Evolutionary conservation across 2,888 invertebrate genomes (phyloP), one percentile per base, ranked within the genome.

Genomic region (Rhaphigaster nebulosa): DNA sequence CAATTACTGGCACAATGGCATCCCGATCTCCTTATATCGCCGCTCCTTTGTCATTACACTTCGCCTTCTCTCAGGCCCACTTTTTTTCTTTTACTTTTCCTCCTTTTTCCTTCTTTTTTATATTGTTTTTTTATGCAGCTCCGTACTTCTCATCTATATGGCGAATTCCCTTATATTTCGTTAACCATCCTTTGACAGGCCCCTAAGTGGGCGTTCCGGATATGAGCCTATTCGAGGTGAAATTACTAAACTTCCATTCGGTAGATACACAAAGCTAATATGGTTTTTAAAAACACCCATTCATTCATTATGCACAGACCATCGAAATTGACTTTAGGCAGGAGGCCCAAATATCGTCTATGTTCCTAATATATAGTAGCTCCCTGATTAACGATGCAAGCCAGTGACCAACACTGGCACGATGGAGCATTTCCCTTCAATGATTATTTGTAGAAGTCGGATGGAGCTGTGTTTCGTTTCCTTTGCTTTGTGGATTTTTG

Each of bases 1-100:
- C 87, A 87, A 87, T 87, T 87, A 87, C 87, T n/a, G 87, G 45
- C 26, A 87, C 87, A 87, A 87, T 87, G 87, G 87, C 45, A 87
- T 87, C 87, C 50, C 50, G 4, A 52, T 45, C 87, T 87, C 87
- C 87, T 87, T 87, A 52, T 45, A 87, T 45, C 87, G 45, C 87
- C 87, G 45, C 87, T 50, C 50, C 87, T 70, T 70, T 70, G 70
- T 70, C 70, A 70, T 70, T 70, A 70, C 70, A 70, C 70, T 70
- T 70, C 70, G 70, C 70, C 87, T 54, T 54, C 54, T 87, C 50
- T 87, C 54, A 56, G 54, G 29, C 87, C 50, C 5, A 54, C 87
- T 54, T 52, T 52, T 87, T 87, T 34, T 34, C 34, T 34, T 50
- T 52, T 52, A 5, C 29, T 26, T 50, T 52, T 20, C 87, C 34